Evolutionary conservation across 2,888 invertebrate species (phyloP), one percentile per base, ranked within the genome.

Genomic region (Ptilodon capucinus): DNA sequence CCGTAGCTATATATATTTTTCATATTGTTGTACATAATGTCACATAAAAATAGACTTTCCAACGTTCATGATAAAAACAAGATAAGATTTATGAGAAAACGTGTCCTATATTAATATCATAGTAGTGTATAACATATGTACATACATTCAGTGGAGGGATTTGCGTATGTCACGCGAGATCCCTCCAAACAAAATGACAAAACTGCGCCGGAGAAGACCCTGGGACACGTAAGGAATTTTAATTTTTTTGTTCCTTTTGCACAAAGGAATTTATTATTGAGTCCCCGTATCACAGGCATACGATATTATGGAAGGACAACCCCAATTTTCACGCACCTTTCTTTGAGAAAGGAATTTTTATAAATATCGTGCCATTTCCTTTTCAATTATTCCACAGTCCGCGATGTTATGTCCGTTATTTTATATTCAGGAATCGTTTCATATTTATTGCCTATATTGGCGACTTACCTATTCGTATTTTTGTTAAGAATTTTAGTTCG

Each of bases 231-330:
- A 74, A 79, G 75, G 84, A 86, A 87, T 88, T 86, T 82, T 81
- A 84, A 87, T 86, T 85, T 84, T n/a, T 82, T 82, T 79, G 77
- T 79, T 84, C 81, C 79, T 81, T 82, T 80, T 75, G 64, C 76
- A 81, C 82, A 84, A 84, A 84, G 79, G 82, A 86, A 88, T 86
- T 84, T 84, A 83, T 85, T 85, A 85, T 87, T 81, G 85, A 80
- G 80, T 74, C 68, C 68, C 55, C 73, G 74, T 77, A 81, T 81
- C 79, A 78, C 73, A 70, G 64, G 76, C 81, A 81, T 81, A 79
- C 77, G 79, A 80, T 80, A 81, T 81, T 77, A 76, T 71, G 75
- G 64, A 57, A 71, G 74, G 72, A 74, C 73, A 76, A 70, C 69
- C 74, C 74, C 75, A 74, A 79, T 75, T 74, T 62, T 63, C 59